These are phyloP conservation scores for Sebastes vulpes DNA, from an alignment of 2,797 vertebrate genomes.

Conservation along the genomic window DNA sequence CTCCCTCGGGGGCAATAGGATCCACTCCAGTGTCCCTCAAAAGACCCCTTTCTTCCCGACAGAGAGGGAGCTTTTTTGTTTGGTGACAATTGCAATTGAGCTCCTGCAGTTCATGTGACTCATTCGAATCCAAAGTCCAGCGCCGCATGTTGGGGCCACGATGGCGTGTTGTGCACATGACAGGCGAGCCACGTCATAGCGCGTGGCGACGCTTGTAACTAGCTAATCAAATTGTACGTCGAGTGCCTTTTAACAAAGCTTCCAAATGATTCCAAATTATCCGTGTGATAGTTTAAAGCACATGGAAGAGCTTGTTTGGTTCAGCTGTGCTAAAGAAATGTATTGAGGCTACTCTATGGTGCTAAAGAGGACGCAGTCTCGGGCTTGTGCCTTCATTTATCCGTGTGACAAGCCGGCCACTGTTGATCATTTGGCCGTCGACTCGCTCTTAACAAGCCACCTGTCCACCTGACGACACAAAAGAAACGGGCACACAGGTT, in stretches of 20 bases:
- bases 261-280: slow-evolving; percentile 69
- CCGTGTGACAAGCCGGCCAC: slow-evolving; percentile 33
- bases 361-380: slow-evolving; percentile 67
- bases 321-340: slow-evolving; percentile 31
- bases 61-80: slow-evolving; percentile 62
- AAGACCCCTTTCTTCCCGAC: slow-evolving; percentile 67
- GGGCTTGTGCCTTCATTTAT: slow-evolving; percentile 58
- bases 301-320: slow-evolving; percentile 38
- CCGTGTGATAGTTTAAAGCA: slow-evolving; percentile 50
- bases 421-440: slow-evolving; percentile 38
- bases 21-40: slow-evolving; percentile 72
- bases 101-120: slow-evolving; percentile 47
- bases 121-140: slow-evolving; percentile 23
- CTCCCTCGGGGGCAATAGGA: slow-evolving; percentile 77
- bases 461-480: slow-evolving; percentile 25
- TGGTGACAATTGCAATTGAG: slow-evolving; percentile 66
- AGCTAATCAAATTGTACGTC: slow-evolving; percentile 63
- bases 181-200: slow-evolving; percentile 4
- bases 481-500: slow-evolving; percentile 23
- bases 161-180: slow-evolving; percentile 14
- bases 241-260: slow-evolving; percentile 81
- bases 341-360: slow-evolving; percentile 61
- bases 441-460: slow-evolving; percentile 5
- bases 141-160: slow-evolving; percentile 23
- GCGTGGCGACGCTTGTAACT: slow-evolving; percentile 15